Evolutionary conservation across 1,140 invertebrate species (phyloP), one percentile per base, ranked within the genome.

Genomic region (Asbolus verrucosus): DNA sequence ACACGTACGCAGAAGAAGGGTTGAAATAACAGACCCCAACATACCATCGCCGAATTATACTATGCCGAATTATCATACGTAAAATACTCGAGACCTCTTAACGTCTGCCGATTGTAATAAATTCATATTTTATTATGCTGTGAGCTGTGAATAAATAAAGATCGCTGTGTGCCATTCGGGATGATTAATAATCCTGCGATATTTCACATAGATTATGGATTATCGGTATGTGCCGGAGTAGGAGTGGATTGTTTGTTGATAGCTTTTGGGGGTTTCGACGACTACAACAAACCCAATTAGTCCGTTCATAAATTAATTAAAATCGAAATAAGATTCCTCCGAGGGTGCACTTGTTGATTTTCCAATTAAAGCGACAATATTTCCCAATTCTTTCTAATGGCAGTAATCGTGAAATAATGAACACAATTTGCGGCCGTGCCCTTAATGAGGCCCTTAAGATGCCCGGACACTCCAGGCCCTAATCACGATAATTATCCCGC

Each of bases 61-160:
- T 9, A 9, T 27, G 38, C 41, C 19, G 41, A 43, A 65, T 65
- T 43, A 65, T 46, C 39, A 65, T 65, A 65, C 15, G 14, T 15
- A 27, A 24, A 31, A 15, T 13, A 16, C 11, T 54, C 46, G 19
- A 33, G 31, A 69, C 59, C 9, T 69, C 60, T 69, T 69, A 69
- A 54, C 67, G 67, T 69, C 33, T 33, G 19, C 15, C 39, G 8
- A 50, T 63, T 61, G 59, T 62, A 62, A 46, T 61, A 61, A 60
- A 46, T 69, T 63, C 67, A 69, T 69, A 65, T 69, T 69, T 69
- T 69, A 69, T 69, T 69, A 30, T 46, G 60, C 27, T 50, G 39
- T 27, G 41, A 54, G 21, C 21, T 8, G 41, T 46, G 46, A 54
- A 54, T 54, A 54, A 54, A 65, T 69, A 69, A 65, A 69, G 43